Evolutionary conservation across 2,113 vertebrate species (phyloP).

Genomic region (Acanthochromis polyacanthus): DNA sequence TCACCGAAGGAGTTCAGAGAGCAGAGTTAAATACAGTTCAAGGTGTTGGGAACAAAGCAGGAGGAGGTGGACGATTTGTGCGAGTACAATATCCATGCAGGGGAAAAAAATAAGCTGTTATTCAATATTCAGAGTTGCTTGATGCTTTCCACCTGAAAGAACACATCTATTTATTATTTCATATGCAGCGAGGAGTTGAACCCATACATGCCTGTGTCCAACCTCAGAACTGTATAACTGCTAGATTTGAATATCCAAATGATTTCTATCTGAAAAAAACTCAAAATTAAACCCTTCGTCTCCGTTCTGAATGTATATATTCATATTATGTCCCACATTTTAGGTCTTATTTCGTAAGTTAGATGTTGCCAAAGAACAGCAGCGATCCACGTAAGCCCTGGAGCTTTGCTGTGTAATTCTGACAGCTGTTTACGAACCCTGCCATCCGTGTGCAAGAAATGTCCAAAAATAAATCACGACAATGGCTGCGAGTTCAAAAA

Average conservation of each 20-base stretch:
- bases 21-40: conserved; percentile 30
- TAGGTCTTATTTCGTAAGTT: conserved; percentile 28
- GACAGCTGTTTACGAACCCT: conserved; percentile 25
- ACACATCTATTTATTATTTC: conserved; percentile 68
- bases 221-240: conserved; percentile 18
- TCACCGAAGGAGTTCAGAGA: conserved; percentile 21
- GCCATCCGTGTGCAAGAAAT: conserved; percentile 19
- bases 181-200: conserved; percentile 44
- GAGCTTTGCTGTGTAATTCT: conserved; percentile 41
- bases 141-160: conserved; percentile 63
- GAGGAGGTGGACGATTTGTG: neutral
- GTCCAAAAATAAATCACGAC: conserved; percentile 29
- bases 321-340: conserved; percentile 24
- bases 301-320: conserved; percentile 9
- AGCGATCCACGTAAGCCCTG: conserved; percentile 39
- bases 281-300: too few relatives aligned
- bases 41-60: conserved; percentile 19
- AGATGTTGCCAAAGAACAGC: conserved; percentile 14
- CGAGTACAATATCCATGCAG: conserved; percentile 3
- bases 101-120: conserved; percentile 34
- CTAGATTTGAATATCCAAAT: neutral
- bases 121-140: conserved; percentile 68
- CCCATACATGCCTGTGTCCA: conserved; percentile 11
- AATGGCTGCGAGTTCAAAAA: neutral
- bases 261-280: neutral